These are phyloP conservation scores for Megaceryle torquata DNA, from an alignment of 2,113 vertebrate species.

Conservation along the genomic window DNA sequence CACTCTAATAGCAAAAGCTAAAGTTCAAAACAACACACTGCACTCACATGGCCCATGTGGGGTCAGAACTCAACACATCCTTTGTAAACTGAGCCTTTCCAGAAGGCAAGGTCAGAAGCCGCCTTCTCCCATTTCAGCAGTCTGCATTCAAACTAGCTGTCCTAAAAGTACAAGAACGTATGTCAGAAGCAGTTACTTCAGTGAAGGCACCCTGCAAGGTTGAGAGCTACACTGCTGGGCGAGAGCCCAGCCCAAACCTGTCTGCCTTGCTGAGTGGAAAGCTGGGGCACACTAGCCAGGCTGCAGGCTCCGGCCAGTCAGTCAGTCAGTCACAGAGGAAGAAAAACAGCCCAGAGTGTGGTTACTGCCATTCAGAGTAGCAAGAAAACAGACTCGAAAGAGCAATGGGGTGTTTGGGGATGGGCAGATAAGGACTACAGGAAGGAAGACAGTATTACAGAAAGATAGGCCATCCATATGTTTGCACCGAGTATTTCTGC, in stretches of 20 bases:
- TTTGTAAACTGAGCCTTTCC: constrained; percentile 13
- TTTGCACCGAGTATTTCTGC: neutral
- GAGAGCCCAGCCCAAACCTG: accelerated
- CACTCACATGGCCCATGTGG: neutral
- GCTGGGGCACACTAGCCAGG: neutral
- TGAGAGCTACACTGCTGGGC: neutral
- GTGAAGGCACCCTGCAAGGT: neutral
- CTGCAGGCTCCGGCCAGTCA: accelerated
- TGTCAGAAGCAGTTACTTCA: neutral
- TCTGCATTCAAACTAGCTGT: neutral
- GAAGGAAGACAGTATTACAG: neutral
- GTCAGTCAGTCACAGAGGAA: neutral
- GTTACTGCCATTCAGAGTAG: neutral
- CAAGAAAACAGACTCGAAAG: neutral
- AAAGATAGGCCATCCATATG: neutral
- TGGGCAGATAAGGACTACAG: neutral
- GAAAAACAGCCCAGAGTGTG: neutral
- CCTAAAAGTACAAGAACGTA: neutral
- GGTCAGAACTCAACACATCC: constrained; percentile 14
- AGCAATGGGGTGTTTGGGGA: neutral
- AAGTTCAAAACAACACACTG: neutral
- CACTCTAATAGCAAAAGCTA: neutral
- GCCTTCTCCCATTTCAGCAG: neutral
- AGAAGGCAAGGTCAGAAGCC: constrained; percentile 17
- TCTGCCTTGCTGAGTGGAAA: neutral